Base-by-base conservation (phyloP, 30 jellyfish, hydroid and myxozoan species). In the Catostylus mosaicus region DNA sequence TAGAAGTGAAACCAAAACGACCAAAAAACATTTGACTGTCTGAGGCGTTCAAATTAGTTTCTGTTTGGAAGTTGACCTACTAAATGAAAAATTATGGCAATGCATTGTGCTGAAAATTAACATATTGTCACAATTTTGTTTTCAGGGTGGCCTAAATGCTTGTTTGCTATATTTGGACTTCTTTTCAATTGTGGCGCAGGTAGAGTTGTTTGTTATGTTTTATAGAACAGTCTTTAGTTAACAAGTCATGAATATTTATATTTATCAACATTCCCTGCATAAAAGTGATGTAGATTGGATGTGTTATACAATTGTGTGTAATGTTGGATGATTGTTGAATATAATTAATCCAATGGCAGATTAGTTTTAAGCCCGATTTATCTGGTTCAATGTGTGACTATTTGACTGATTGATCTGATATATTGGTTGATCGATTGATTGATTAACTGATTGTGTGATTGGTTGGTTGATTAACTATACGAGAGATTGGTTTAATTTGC, bases 121-220 rank as follows among this genome's bases (percentile, higher is more conserved):
- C n/a, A n/a, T n/a, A n/a, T n/a, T n/a, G n/a, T n/a, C n/a, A n/a
- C n/a, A n/a, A 50, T 4, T 50, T 50, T 50, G 54, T 66, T 66
- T 79, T n/a, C 48, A 93, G 98, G 98, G 98, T 66, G 98, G 98
- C 29, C 75, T 93, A 23, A 82, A 77, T 50, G 77, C 98, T 1
- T 65, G 98, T 51, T 68, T 93, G 73, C 90, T 93, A 63, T 93
- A 75, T 50, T 88, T 93, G 74, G 98, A 93, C 66, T 93, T 93
- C 83, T 93, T 93, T 79, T 93, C 98, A 48, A 93, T 93, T 34
- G 98, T 84, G 30, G 98, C 98, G 16, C 98, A 93, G 96, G 98
- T 86, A 51, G 20, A 16, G 19, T 50, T 16, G 20, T 27, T 50
- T 50, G 8, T 50, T 6, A 50, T 0, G 20, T 50, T 4, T 23